Evolutionary conservation across 2,113 vertebrate species (phyloP), one percentile per base, ranked within the genome.

Genomic region (Tamias sibiricus): DNA sequence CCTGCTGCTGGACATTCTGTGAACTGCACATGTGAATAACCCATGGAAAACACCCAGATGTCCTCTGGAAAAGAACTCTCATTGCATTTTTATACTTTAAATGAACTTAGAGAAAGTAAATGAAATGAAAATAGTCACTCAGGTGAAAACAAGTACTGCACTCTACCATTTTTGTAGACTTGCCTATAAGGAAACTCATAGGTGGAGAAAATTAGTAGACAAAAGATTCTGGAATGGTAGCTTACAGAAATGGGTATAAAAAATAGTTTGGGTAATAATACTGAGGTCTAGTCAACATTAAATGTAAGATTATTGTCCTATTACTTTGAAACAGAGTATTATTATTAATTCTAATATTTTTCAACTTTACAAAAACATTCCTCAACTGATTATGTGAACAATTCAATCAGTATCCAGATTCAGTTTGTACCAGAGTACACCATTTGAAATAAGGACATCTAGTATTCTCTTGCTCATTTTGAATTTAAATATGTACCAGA

Each of bases 401-500:
- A 62, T 12, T 69, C 13, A 79, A 47, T 69, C 37, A 30, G 20
- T 47, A 80, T 16, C 9, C 35, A 37, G 20, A 92, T 74, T 59
- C 72, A 44, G 68, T 64, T 49, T 68, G 47, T 11, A 59, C 68
- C 47, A 59, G 1, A 40, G 49, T 59, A 6, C 14, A 84, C 8
- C 44, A 74, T 4, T 20, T 11, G 72, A 96, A 97, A 92, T 30
- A 95, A 98, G 91, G 42, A 89, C 64, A 64, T 9, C 49, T 57
- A 59, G 40, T 0, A 17, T 4, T 49, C 1, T 14, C 0, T 22
- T 72, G 30, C 86, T 97, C 42, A 97, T 96, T 89, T 71, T 94
- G 42, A 87, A 91, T 92, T 95, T 95, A 89, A 96, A 81, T 97
- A 79, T 42, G 83, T 69, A 62, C 57, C 79, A 69, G 82, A 93